Evolutionary conservation across 2,113 vertebrate species (phyloP).

Genomic region (Thalassarche chlororhynchos): DNA sequence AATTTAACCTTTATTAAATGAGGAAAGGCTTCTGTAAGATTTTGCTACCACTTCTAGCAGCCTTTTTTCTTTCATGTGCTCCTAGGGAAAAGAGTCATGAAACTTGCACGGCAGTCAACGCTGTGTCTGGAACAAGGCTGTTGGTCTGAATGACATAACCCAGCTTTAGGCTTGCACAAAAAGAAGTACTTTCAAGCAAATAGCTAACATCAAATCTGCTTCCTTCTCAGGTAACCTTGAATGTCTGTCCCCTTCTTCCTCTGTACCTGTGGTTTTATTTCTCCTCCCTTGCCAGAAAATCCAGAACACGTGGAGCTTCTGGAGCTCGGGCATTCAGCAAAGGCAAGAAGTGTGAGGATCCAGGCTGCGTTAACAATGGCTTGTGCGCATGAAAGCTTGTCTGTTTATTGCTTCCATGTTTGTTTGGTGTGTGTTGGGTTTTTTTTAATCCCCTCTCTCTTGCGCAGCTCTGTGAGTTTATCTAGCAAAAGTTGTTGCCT

Average conservation of each 20-base stretch:
- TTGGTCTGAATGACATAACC: background rate
- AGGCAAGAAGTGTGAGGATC: background rate
- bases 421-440: background rate
- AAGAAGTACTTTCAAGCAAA: background rate
- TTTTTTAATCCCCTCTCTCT: background rate
- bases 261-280: background rate
- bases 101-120: accelerated
- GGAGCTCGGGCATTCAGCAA: background rate
- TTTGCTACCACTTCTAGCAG: background rate
- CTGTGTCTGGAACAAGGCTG: background rate
- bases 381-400: background rate
- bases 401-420: background rate
- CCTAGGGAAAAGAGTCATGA: background rate
- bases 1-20: background rate
- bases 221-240: background rate
- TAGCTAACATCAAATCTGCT: background rate
- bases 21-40: background rate
- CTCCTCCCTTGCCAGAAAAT: background rate
- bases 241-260: background rate
- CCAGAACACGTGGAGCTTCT: background rate
- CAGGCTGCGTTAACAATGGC: background rate
- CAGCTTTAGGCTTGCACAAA: background rate
- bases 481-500: background rate
- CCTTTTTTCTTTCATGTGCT: background rate
- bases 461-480: background rate